Percentiles rank a stretch among this genome's conserved stretches.
Evolutionary conservation across 1,140 invertebrate genomes (phyloP).

Genomic region (Panagrolaimus sp.): DNA sequence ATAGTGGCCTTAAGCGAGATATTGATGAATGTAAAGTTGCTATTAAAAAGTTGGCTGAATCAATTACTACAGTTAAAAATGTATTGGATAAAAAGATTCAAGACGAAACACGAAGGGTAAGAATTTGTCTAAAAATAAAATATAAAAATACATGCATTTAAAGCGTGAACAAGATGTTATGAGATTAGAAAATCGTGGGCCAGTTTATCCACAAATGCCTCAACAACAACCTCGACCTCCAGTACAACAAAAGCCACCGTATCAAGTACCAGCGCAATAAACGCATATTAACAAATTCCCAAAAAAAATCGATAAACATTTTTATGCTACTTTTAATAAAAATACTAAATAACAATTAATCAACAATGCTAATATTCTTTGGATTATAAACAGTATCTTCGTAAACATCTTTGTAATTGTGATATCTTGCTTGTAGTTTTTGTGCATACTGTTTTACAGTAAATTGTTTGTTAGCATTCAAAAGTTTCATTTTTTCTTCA

Average conservation of each 20-base stretch:
- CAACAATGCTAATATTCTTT: slow-evolving; percentile 41
- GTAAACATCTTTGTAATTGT: slow-evolving; percentile 45
- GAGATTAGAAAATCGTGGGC: not conserved
- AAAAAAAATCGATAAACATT: not conserved
- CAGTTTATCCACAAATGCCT: not conserved
- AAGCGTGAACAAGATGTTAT: slow-evolving; percentile 47
- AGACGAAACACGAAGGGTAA: slow-evolving; percentile 48
- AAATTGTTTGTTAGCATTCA: slow-evolving; percentile 47
- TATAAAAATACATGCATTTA: slow-evolving; percentile 30
- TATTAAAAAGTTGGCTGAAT: slow-evolving; percentile 56
- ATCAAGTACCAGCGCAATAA: slow-evolving; percentile 13
- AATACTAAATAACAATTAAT: slow-evolving; percentile 27
- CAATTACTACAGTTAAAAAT: slow-evolving; percentile 56
- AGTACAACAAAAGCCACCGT: no score
- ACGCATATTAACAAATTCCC: not conserved
- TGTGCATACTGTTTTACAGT: slow-evolving; percentile 31
- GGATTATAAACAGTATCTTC: slow-evolving; percentile 54
- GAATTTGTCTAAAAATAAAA: not conserved
- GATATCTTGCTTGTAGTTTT: slow-evolving; percentile 30
- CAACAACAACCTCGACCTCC: not conserved
- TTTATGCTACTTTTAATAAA: not conserved
- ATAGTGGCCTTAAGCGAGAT: slow-evolving; percentile 33
- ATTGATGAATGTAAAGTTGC: slow-evolving; percentile 56
- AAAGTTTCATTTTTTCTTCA: slow-evolving; percentile 22
- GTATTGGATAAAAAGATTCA: slow-evolving; percentile 50